Evolutionary conservation across 2,888 invertebrate species (phyloP).

Genomic region (Tenthredo livida): DNA sequence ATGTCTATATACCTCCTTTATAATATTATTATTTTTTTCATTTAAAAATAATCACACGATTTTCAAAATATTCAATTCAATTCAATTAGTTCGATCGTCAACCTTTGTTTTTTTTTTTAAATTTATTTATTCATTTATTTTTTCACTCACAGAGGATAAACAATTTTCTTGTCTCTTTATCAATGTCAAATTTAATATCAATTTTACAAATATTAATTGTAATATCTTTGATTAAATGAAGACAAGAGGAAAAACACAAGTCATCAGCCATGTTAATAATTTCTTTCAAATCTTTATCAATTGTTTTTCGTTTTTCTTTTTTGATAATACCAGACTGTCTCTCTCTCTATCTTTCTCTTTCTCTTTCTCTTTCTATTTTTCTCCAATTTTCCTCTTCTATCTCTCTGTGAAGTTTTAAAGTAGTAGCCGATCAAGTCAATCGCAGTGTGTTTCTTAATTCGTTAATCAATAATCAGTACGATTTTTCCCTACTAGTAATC

Average conservation of each 20-base stretch:
- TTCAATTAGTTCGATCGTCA: background rate
- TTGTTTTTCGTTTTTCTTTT: background rate
- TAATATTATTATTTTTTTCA: background rate
- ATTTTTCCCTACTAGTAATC: slow-evolving; percentile 86
- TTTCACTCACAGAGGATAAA: slow-evolving; percentile 1
- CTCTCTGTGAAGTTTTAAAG: background rate
- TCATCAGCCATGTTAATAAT: background rate
- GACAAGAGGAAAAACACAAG: background rate
- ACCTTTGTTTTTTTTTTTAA: background rate
- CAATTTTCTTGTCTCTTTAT: background rate
- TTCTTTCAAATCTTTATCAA: background rate
- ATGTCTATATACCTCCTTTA: background rate
- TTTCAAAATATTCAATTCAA: slow-evolving; percentile 31
- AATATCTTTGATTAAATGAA: background rate
- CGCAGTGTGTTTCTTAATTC: background rate
- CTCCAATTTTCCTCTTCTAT: background rate
- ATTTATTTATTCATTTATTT: too few relatives aligned
- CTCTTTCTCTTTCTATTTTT: background rate
- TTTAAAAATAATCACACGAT: slow-evolving; percentile 24
- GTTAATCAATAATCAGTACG: background rate
- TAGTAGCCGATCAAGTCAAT: background rate
- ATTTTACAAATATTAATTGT: background rate
- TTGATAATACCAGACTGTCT: background rate
- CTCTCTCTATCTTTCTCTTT: background rate
- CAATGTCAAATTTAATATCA: background rate